These are phyloP conservation scores for Echiichthys vipera DNA, from an alignment of 2,797 vertebrate genomes.

Conservation along the genomic window DNA sequence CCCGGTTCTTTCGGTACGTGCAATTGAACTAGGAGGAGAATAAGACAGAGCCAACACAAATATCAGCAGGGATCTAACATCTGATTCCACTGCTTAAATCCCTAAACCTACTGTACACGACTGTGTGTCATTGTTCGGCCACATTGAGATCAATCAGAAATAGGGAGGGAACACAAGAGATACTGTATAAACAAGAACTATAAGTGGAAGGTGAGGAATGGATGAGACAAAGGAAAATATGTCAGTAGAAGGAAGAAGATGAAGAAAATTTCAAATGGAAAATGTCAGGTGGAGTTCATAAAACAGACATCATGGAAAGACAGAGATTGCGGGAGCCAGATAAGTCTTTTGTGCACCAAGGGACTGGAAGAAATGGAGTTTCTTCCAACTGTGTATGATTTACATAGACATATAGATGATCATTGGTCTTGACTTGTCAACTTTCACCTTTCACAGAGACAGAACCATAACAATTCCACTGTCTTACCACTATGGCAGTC, in stretches of 20 bases:
- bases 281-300: slow-evolving; percentile 64
- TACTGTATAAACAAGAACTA: slow-evolving; percentile 40
- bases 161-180: slow-evolving; percentile 14
- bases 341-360: slow-evolving; percentile 56
- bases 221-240: slow-evolving; percentile 54
- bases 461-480: background rate
- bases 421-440: slow-evolving; percentile 28
- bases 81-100: slow-evolving; percentile 6
- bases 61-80: slow-evolving; percentile 45
- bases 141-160: slow-evolving; percentile 20
- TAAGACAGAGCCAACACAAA: slow-evolving; percentile 49
- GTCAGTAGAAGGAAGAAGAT: slow-evolving; percentile 9
- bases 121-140: slow-evolving; percentile 25
- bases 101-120: slow-evolving; percentile 8
- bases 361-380: slow-evolving; percentile 62
- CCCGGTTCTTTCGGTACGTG: slow-evolving; percentile 82
- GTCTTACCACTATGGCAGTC: slow-evolving; percentile 52
- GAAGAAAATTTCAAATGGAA: slow-evolving; percentile 42
- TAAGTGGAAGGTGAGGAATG: slow-evolving; percentile 8
- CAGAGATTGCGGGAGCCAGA: slow-evolving; percentile 50
- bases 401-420: slow-evolving; percentile 30
- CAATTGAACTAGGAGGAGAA: slow-evolving; percentile 91
- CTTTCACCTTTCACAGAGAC: slow-evolving; percentile 7
- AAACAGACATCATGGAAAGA: slow-evolving; percentile 64
- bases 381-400: slow-evolving; percentile 46